Base-by-base conservation (phyloP, 2,888 invertebrate genomes). In the Xestia ashworthii region DNA sequence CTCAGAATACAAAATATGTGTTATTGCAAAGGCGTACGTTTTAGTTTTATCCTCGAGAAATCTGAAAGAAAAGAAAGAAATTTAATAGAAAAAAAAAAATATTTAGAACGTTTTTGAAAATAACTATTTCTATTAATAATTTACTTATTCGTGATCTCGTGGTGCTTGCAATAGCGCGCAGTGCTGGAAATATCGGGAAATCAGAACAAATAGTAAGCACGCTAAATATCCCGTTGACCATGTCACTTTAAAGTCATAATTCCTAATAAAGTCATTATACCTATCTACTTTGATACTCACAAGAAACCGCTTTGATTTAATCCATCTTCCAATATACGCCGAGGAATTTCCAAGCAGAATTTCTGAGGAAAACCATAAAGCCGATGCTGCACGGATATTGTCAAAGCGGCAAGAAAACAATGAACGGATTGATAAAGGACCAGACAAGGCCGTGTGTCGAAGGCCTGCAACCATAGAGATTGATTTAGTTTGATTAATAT, bases 401-500 rank as follows among this genome's bases (percentile, higher is more conserved):
- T 70, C 83, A 71, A 73, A 82, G 73, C 62, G 25, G 48, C 41
- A 64, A 68, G 71, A 70, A 79, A 77, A 77, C 80, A 86, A 86
- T 86, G 68, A 76, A 70, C 71, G 44, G 71, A 71, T 72, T 80
- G 64, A 69, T 72, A 72, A 70, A 73, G 81, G 74, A 71, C 44
- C 46, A 50, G 67, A 67, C 6, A n/a, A 48, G 66, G 60, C 11
- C 38, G 25, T 53, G 50, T 67, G 68, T 65, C 46, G 14, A 44
- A 73, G 41, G 64, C 50, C 71, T 69, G 62, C 64, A 48, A 22
- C 75, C 73, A 38, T 41, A 22, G 25, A 68, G 58, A 68, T 70
- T 64, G 74, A 76, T 53, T 60, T 55, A 50, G 60, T 77, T 65
- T 83, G 76, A 76, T 79, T 72, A 60, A 84, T 70, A 55, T 55